These are phyloP conservation scores for Triplophysa rosa DNA, from an alignment of 2,113 vertebrate species.

Conservation along the genomic window DNA sequence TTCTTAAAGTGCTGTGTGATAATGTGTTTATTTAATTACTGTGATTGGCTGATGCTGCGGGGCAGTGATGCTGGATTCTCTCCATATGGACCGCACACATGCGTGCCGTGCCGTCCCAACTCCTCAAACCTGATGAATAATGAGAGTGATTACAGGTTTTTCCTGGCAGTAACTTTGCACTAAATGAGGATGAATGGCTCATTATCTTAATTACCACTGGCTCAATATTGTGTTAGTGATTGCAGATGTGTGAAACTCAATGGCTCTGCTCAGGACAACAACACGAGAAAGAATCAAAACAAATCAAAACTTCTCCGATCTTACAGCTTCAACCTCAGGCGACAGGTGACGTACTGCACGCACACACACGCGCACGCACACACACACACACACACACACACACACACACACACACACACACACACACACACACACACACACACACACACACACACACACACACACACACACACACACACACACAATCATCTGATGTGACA, in stretches of 20 bases:
- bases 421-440: too few relatives aligned
- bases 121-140: conserved; percentile 12
- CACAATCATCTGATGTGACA: too few relatives aligned
- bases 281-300: background rate
- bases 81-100: background rate
- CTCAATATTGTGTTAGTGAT: background rate
- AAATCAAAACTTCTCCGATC: too few relatives aligned
- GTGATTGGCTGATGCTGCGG: background rate
- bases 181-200: conserved; percentile 33
- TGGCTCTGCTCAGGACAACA: background rate
- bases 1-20: background rate
- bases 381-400: too few relatives aligned
- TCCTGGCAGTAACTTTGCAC: conserved; percentile 16
- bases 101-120: background rate
- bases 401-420: too few relatives aligned
- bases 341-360: too few relatives aligned
- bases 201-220: conserved; percentile 23
- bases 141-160: conserved; percentile 16
- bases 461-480: too few relatives aligned
- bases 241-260: background rate
- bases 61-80: background rate
- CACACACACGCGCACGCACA: too few relatives aligned
- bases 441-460: too few relatives aligned
- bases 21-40: background rate
- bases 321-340: too few relatives aligned